Evolutionary conservation across 1,140 invertebrate species (phyloP), one percentile per base, ranked within the genome.

Genomic region (Dendrolimus punctatus): DNA sequence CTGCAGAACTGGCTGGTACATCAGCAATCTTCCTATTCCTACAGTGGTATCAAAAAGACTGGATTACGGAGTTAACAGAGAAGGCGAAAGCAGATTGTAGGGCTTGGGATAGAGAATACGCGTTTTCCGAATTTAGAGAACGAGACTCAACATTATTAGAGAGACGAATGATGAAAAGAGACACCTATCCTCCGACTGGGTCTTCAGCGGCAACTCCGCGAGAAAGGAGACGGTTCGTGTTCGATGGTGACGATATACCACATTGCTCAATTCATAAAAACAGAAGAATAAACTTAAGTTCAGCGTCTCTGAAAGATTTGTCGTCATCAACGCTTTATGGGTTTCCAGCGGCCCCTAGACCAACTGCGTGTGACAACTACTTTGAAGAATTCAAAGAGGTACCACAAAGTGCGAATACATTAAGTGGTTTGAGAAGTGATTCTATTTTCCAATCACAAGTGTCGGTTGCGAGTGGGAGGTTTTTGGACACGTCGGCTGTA

Each of bases 1-100:
- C 91, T 36, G 94, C 93, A 4, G 95, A 96, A 80, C 83, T 96
- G 46, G 93, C 95, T 8, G 95, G 95, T 8, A 94, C 94, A 8
- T 92, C 93, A 48, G 94, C 95, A 49, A 93, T 97, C 48, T 96
- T 96, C 76, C 91, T 96, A 39, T 96, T 95, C 79, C 95, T 96
- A 60, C 85, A 88, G 62, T 88, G 87, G 83, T 88, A 88, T 47
- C 87, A 88, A 64, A 88, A 87, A 73, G 87, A 88, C 69, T 88
- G 87, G 87, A 80, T 87, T 50, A 81, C 85, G 49, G 86, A 87
- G 53, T 60, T 88, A 44, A 67, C 78, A 6, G 87, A 87, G 55
- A 88, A 79, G 57, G 78, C 80, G 0, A 86, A 85, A 68, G 77
- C 79, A 2, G 83, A 86, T 51, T 81, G 80, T 48, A 68, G 83